Conservation (phyloP, 2,113 vertebrate species). For the Meleagris gallopavo region DNA sequence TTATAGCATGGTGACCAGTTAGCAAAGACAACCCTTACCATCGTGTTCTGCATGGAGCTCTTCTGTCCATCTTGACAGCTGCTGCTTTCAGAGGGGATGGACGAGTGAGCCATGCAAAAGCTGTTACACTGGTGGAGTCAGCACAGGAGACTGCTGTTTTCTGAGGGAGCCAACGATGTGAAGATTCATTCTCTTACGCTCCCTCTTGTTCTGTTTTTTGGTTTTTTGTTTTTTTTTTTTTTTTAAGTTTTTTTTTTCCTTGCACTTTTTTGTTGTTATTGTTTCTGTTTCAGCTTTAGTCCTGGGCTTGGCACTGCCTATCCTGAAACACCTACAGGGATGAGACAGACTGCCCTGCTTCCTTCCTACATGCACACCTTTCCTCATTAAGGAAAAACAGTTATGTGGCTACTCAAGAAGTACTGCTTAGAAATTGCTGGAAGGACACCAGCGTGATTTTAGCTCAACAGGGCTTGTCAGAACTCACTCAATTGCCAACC, state of each 20-base stretch:
- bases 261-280: slow-evolving; percentile 38
- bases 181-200: not conserved
- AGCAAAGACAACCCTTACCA: not conserved
- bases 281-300: slow-evolving; percentile 56
- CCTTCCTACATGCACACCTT: not conserved
- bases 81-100: slow-evolving; percentile 31
- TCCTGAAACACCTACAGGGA: slow-evolving; percentile 20
- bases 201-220: slow-evolving; percentile 25
- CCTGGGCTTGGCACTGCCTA: not conserved
- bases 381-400: slow-evolving; percentile 6
- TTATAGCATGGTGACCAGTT: not conserved
- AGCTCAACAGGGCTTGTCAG: slow-evolving; percentile 3
- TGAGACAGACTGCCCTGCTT: slow-evolving; percentile 23
- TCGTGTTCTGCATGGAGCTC: not conserved
- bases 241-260: slow-evolving; percentile 18
- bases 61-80: not conserved
- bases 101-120: not conserved
- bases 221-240: not conserved
- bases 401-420: slow-evolving; percentile 24
- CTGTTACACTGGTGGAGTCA: not conserved
- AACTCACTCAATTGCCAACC: not conserved
- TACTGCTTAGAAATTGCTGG: slow-evolving; percentile 42
- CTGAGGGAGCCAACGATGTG: not conserved
- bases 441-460: not conserved
- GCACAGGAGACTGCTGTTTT: slow-evolving; percentile 35